phyloP scores from a whole-genome alignment of 1,140 invertebrate genomes.

The Scaptomyza hsui region DNA sequence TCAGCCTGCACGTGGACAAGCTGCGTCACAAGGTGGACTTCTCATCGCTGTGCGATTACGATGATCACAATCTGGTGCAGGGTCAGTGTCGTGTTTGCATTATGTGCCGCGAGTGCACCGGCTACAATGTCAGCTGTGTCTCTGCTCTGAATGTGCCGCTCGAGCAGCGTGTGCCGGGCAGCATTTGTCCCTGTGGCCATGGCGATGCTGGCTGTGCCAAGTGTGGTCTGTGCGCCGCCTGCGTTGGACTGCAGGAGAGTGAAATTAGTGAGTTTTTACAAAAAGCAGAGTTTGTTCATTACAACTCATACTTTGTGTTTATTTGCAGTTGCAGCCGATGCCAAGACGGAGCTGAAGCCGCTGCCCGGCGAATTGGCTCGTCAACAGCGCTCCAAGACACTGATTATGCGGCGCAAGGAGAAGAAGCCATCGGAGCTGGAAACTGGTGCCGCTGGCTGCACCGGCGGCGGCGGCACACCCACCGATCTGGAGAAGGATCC shows the following conservation, averaged over 20 bases:
- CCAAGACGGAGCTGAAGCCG: conserved; percentile 63
- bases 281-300: not conserved
- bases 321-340: conserved; percentile 35
- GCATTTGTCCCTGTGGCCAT: conserved; percentile 97
- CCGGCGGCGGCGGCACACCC: conserved; percentile 60
- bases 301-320: not conserved
- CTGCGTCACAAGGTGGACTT: conserved; percentile 75
- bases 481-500: conserved; percentile 88
- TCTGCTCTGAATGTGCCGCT: conserved; percentile 87
- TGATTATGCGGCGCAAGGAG: conserved; percentile 79
- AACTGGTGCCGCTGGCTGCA: conserved; percentile 58
- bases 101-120: conserved; percentile 96
- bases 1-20: conserved; percentile 57
- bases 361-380: conserved; percentile 67
- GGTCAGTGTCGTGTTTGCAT: conserved; percentile 87
- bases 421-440: conserved; percentile 69
- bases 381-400: conserved; percentile 79
- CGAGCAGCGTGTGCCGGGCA: conserved; percentile 93
- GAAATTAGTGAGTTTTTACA: conserved; percentile 61
- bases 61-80: conserved; percentile 80
- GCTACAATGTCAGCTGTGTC: conserved; percentile 94
- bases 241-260: conserved; percentile 84
- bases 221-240: conserved; percentile 96
- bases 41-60: conserved; percentile 78
- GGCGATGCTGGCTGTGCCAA: conserved; percentile 96